Conservation (phyloP, 2,888 invertebrate genomes). For the Sclerodermus sp. region DNA sequence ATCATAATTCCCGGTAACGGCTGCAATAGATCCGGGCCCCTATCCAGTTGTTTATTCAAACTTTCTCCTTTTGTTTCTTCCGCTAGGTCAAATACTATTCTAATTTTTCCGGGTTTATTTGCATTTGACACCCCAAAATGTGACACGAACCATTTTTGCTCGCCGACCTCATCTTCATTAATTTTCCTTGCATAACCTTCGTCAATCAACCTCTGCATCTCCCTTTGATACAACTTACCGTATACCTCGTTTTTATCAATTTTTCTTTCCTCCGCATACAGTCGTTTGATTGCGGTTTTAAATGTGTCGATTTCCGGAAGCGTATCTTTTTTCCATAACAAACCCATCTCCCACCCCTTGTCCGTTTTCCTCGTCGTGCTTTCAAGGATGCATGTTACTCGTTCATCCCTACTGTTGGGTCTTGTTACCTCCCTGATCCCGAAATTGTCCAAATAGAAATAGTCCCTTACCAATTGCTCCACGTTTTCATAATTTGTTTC, state of each 20-base stretch:
- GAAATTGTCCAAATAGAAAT: slow-evolving; percentile 5
- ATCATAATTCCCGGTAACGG: slow-evolving; percentile 44
- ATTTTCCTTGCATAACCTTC: slow-evolving; percentile 4
- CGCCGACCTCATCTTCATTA: background rate
- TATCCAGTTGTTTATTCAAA: slow-evolving; percentile 36
- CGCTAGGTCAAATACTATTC: slow-evolving; percentile 42
- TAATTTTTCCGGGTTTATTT: slow-evolving; percentile 33
- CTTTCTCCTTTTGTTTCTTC: slow-evolving; percentile 26
- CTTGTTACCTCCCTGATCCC: too few species aligned
- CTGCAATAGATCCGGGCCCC: slow-evolving; percentile 42
- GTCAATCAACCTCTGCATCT: slow-evolving; percentile 12
- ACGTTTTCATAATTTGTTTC: too few species aligned
- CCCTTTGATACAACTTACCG: slow-evolving; percentile 8
- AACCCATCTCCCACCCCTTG: slow-evolving; percentile 7
- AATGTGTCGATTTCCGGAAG: background rate
- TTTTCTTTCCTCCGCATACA: too few species aligned
- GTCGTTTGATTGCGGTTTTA: background rate
- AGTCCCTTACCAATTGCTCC: background rate
- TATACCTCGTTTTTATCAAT: slow-evolving; percentile 6
- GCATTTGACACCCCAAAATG: slow-evolving; percentile 18
- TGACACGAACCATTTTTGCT: slow-evolving; percentile 13
- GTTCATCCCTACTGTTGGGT: too few species aligned
- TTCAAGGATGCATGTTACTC: background rate
- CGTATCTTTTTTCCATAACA: slow-evolving; percentile 7
- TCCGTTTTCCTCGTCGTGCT: background rate